Base-by-base conservation (phyloP, 1,140 invertebrate species). In the Anadara kagoshimensis region DNA sequence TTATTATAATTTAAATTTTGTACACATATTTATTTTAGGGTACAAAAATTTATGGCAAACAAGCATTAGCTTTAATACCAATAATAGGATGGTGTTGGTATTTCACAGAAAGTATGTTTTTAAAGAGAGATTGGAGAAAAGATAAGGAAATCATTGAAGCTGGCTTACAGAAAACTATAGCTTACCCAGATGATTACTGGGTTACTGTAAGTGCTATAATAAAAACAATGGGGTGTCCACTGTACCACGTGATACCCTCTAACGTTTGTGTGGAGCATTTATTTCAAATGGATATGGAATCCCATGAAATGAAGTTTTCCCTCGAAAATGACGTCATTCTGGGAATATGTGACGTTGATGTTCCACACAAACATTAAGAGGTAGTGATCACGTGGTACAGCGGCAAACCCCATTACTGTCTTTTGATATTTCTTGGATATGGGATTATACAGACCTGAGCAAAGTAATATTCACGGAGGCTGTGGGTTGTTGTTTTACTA, bases 11-110 rank as follows among this genome's bases (percentile, higher is more conserved):
- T 36, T 36, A 36, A 36, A 36, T 65, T 22, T 54, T 36, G 75
- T 69, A 83, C 82, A 56, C n/a, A n/a, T n/a, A n/a, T n/a, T n/a
- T 66, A 81, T 92, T 92, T 78, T 83, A 96, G 95, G 96, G 96
- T 88, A 96, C 95, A 78, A 98, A 98, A 92, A 95, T 96, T 12
- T 97, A 96, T 90, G 95, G 95, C 10, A 99, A 99, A 90, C 95
- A 97, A 88, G 93, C 94, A 8, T 93, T 98, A 78, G 93, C 94
- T 78, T 97, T 95, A 84, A 91, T 98, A 70, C 97, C 97, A n/a
- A 93, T 96, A 8, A 92, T 98, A 76, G 97, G 97, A 59, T 99
- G 97, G 96, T 93, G 94, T 72, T 98, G 96, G 96, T 94, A 95
- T 90, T 96, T 97, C 89, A 94, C 94, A 8, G 97, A 98, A 88